A percentile compares a stretch with the other conserved stretches of the same genome.
These are phyloP conservation scores for Latrodectus hesperus DNA, from an alignment of 2,888 invertebrate species.

Conservation along the genomic window DNA sequence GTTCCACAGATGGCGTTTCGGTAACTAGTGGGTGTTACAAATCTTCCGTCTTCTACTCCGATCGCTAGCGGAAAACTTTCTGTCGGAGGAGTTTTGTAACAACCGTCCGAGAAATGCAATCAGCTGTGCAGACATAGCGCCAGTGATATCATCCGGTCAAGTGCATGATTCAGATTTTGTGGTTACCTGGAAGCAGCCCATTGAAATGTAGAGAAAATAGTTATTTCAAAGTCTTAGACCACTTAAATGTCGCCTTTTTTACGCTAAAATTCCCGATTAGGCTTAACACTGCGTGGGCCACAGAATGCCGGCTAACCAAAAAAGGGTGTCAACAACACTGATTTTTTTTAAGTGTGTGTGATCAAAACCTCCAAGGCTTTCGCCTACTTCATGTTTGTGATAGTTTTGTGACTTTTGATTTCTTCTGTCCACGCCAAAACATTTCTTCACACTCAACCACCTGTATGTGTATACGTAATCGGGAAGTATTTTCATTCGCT, in stretches of 20 bases:
- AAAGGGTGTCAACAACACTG: slow-evolving; percentile 68
- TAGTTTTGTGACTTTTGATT: slow-evolving; percentile 31
- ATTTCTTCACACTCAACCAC: slow-evolving; percentile 37
- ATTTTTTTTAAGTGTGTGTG: slow-evolving; percentile 53
- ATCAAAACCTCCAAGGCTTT: slow-evolving; percentile 52
- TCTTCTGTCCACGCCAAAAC: slow-evolving; percentile 22
- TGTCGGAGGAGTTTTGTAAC: slow-evolving; percentile 43
- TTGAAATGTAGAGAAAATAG: slow-evolving; percentile 34
- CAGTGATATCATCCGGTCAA: slow-evolving; percentile 34
- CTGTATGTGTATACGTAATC: slow-evolving; percentile 59
- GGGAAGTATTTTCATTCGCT: slow-evolving; percentile 18
- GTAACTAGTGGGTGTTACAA: slow-evolving; percentile 32
- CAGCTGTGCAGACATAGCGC: slow-evolving; percentile 49
- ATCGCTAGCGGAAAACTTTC: slow-evolving; percentile 22
- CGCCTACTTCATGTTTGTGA: slow-evolving; percentile 56
- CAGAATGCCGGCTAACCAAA: slow-evolving; percentile 61
- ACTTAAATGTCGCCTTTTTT: slow-evolving; percentile 23
- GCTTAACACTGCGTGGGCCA: slow-evolving; percentile 57
- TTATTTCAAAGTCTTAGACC: background rate
- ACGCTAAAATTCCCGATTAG: slow-evolving; percentile 51
- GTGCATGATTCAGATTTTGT: slow-evolving; percentile 39
- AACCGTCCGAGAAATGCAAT: slow-evolving; percentile 4
- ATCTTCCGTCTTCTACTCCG: background rate
- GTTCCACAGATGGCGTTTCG: slow-evolving; percentile 53
- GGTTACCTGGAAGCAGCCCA: background rate